phyloP scores from a whole-genome alignment of 2,113 vertebrate species.

The Ancistrus triradiatus region DNA sequence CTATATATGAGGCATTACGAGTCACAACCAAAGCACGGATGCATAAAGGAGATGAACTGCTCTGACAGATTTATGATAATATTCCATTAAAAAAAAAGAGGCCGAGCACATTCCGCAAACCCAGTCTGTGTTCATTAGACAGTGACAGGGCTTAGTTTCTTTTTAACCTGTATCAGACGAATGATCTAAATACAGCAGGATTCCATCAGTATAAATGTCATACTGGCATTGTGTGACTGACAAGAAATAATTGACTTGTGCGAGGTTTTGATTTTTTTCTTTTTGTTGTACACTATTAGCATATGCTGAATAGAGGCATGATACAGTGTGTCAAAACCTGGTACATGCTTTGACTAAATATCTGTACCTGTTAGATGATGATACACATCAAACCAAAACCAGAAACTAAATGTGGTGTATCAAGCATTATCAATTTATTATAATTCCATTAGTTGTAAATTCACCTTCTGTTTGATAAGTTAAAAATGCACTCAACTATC shows the following conservation, averaged over 20 bases:
- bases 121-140: conserved; percentile 14
- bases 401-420: neutral
- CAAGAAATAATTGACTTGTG: neutral
- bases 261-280: neutral
- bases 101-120: neutral
- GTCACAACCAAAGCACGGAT: neutral
- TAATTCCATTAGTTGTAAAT: no score
- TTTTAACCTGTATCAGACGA: neutral
- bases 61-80: conserved; percentile 28
- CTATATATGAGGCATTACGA: conserved; percentile 8
- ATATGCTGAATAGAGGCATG: neutral
- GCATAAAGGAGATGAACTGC: conserved; percentile 37
- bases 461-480: no score
- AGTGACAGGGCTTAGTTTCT: neutral
- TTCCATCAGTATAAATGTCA: neutral
- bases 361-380: neutral
- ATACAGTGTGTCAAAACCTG: neutral
- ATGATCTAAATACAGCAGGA: conserved; percentile 3
- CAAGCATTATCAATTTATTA: no score
- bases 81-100: conserved; percentile 1
- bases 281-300: neutral
- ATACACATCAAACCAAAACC: neutral
- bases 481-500: no score
- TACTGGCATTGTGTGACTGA: neutral
- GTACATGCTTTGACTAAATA: neutral